Percentiles rank a stretch among this genome's conserved stretches.
These are phyloP conservation scores for Euglossa dilemma DNA, from an alignment of 1,140 invertebrate genomes.

Conservation along the genomic window DNA sequence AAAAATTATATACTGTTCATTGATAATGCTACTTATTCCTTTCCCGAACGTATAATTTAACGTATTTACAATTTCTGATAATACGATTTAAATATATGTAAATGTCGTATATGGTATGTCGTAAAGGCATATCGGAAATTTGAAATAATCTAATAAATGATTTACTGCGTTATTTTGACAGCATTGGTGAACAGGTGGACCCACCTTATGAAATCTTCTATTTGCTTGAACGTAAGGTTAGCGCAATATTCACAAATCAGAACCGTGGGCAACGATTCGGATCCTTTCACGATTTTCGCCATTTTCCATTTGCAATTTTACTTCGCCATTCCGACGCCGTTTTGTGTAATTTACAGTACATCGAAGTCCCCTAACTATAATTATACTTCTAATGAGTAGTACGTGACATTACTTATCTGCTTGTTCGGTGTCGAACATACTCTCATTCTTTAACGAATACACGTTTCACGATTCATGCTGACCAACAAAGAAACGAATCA, in stretches of 20 bases:
- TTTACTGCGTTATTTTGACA: too few species aligned
- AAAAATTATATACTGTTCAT: neutral
- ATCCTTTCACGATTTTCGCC: slow-evolving; percentile 76
- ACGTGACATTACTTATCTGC: slow-evolving; percentile 39
- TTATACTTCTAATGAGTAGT: neutral
- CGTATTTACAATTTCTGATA: too few species aligned
- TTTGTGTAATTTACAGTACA: neutral
- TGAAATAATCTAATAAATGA: neutral
- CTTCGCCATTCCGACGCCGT: slow-evolving; percentile 50
- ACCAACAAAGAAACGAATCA: slow-evolving; percentile 23
- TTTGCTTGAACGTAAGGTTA: slow-evolving; percentile 80
- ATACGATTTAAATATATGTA: neutral
- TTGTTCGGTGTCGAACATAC: slow-evolving; percentile 8
- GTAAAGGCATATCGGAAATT: neutral
- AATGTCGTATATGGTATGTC: neutral
- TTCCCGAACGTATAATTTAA: neutral
- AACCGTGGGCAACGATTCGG: slow-evolving; percentile 69
- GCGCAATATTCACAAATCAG: slow-evolving; percentile 78
- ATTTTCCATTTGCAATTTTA: slow-evolving; percentile 69
- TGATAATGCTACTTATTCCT: neutral
- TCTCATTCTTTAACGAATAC: slow-evolving; percentile 23
- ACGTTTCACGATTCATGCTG: slow-evolving; percentile 50
- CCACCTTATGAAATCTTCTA: slow-evolving; percentile 80
- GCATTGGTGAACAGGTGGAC: slow-evolving; percentile 33
- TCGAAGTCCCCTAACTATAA: neutral